Base-by-base conservation (phyloP, 2,797 vertebrate genomes). In the Siniperca undulata region DNA sequence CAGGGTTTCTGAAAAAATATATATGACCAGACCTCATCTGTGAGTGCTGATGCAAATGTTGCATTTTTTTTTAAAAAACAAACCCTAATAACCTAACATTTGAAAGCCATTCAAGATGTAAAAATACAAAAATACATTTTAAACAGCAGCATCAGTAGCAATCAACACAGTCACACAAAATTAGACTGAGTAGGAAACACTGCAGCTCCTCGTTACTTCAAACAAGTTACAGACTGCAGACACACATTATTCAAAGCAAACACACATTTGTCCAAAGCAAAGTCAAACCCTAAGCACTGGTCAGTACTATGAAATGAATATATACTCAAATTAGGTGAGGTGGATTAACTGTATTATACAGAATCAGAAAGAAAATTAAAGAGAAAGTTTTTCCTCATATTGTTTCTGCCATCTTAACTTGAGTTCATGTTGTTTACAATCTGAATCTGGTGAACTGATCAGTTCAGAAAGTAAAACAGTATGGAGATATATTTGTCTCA, bases 101-200 rank as follows among this genome's bases (percentile, higher is more conserved):
- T 72, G 6, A 82, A 46, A 61, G 36, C 68, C 62, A 83, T 30
- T 76, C 5, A 81, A 48, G 20, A 64, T 52, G 46, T 70, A 85
- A 62, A 80, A 86, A 89, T 80, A 91, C 81, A 92, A 88, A 89
- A 91, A 91, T 94, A 82, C 27, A 60, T 81, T 82, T 73, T 79
- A 74, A 85, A 81, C 22, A 79, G 20, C n/a, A 81, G 70, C 48
- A 46, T 81, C 70, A 71, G 74, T 69, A 79, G 68, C 71, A 84
- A 69, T 78, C 78, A 86, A 55, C 77, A 77, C 16, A 14, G 52
- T 79, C 60, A 86, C 80, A 85, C 72, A 82, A 1, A 19, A 44
- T 85, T 83, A 89, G 66, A 59, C 8, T 27, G 52, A 71, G 80
- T 36, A 68, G 74, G 44, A 87, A 81, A 88, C 86, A 91, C 81